Percentiles rank a stretch among this genome's conserved stretches.
phyloP scores from a whole-genome alignment of 2,888 invertebrate species.

The Nemapogon koenigi region DNA sequence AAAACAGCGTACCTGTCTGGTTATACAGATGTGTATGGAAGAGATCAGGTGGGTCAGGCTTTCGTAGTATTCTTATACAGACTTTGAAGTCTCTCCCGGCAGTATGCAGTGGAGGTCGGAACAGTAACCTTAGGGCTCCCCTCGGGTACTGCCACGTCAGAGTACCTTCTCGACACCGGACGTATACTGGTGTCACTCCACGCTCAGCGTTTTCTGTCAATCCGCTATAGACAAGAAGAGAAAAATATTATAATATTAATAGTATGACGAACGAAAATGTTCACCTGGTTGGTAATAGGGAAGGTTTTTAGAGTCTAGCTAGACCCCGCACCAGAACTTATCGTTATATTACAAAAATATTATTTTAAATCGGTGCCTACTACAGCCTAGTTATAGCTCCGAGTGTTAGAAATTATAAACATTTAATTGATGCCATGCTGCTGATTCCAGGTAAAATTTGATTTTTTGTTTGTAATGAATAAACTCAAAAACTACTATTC shows the following conservation, averaged over 20 bases:
- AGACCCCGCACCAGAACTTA: too few species aligned
- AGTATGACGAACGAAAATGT: too few species aligned
- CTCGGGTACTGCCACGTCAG: constrained; percentile 80
- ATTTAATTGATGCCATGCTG: too few species aligned
- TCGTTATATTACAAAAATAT: too few species aligned
- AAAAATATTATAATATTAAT: neutral
- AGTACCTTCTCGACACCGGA: constrained; percentile 74
- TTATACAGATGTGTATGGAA: neutral
- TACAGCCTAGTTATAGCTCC: too few species aligned
- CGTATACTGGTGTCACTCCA: constrained; percentile 78
- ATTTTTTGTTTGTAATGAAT: too few species aligned
- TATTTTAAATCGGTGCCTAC: too few species aligned
- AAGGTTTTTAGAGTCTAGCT: too few species aligned
- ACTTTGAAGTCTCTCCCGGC: constrained; percentile 71
- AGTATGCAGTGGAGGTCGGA: constrained; percentile 66
- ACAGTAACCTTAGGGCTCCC: constrained; percentile 73
- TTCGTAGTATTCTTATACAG: constrained; percentile 65
- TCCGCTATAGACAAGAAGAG: constrained; percentile 63
- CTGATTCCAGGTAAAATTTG: too few species aligned
- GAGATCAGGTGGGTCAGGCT: constrained; percentile 3
- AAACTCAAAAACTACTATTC: too few species aligned
- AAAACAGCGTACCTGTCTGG: constrained; percentile 28
- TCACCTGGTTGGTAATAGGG: too few species aligned
- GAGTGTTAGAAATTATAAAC: too few species aligned
- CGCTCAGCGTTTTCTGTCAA: constrained; percentile 54